These are phyloP conservation scores for Triops longicaudatus DNA, from an alignment of 1,140 invertebrate genomes.

Conservation along the genomic window DNA sequence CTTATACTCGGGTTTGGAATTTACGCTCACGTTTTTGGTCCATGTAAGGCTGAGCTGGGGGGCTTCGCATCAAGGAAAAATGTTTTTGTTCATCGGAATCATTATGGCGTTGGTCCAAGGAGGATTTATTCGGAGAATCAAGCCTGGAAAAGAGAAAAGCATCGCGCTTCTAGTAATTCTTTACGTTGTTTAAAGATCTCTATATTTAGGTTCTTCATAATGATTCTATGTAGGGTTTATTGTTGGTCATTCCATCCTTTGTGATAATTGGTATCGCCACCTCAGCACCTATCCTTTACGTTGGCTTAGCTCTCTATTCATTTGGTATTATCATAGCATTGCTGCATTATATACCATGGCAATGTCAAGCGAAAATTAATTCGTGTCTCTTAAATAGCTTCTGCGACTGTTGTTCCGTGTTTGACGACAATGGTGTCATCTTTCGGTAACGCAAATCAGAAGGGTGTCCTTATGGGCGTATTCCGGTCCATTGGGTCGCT, in stretches of 20 bases:
- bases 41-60: conserved; percentile 85
- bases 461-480: conserved; percentile 85
- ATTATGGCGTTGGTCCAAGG: conserved; percentile 93
- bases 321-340: conserved; percentile 51
- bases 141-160: conserved; percentile 61
- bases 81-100: conserved; percentile 90
- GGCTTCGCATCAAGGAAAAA: conserved; percentile 93
- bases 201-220: conserved; percentile 19
- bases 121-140: conserved; percentile 68
- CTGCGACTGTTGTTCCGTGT: conserved; percentile 88
- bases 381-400: conserved; percentile 51
- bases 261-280: conserved; percentile 68
- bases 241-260: conserved; percentile 80
- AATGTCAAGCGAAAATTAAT: too few relatives aligned
- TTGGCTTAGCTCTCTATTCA: conserved; percentile 78
- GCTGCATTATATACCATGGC: too few relatives aligned
- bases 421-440: conserved; percentile 80
- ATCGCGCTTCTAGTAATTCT: conserved; percentile 55
- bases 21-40: conserved; percentile 93
- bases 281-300: conserved; percentile 52
- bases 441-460: conserved; percentile 71
- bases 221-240: conserved; percentile 56
- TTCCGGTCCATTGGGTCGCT: conserved; percentile 88
- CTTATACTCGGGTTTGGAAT: conserved; percentile 94
- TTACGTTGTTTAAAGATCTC: background rate